Evolutionary conservation across 1,140 invertebrate genomes (phyloP), one percentile per base, ranked within the genome.

Genomic region (Cephus cinctus): DNA sequence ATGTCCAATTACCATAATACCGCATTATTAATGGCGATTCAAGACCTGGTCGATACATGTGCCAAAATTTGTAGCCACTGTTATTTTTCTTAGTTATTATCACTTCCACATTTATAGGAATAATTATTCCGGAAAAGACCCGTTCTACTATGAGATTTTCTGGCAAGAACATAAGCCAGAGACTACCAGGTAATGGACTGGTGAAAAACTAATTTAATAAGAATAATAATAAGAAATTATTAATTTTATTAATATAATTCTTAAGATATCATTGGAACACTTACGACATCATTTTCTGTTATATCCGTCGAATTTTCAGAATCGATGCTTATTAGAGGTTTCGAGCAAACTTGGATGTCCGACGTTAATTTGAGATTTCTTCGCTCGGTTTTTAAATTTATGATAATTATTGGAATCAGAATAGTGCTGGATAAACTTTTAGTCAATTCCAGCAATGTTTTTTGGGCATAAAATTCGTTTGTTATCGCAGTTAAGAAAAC

Each of bases 1-100:
- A n/a, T n/a, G n/a, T 36, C 34, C 34, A 36, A 12, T 36, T 15
- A 36, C 11, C 34, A 15, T 36, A 36, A 36, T 36, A 36, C 14
- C 14, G 9, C 9, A 11, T 14, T 15, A 12, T 2, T 15, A 4
- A 8, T 11, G 11, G 14, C 11, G 9, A 12, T 12, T n/a, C 3
- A 12, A 15, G 14, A 4, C 14, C 11, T 11, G 34, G 8, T 36
- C 14, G 3, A 36, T 36, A 36, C 14, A 36, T 36, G 9, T 36
- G 14, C 34, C 34, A 36, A 36, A 36, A 36, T 36, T 36, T 18
- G 19, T 36, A 36, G 8, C 34, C 34, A 36, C 14, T 8, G 19
- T 15, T 8, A 9, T 12, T 36, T 36, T 14, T 12, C 19, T 18
- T 36, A 36, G 34, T 18, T 15, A 36, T 15, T 9, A 15, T 15